These are phyloP conservation scores for Xestia xanthographa DNA, from an alignment of 2,888 invertebrate species.

Conservation along the genomic window DNA sequence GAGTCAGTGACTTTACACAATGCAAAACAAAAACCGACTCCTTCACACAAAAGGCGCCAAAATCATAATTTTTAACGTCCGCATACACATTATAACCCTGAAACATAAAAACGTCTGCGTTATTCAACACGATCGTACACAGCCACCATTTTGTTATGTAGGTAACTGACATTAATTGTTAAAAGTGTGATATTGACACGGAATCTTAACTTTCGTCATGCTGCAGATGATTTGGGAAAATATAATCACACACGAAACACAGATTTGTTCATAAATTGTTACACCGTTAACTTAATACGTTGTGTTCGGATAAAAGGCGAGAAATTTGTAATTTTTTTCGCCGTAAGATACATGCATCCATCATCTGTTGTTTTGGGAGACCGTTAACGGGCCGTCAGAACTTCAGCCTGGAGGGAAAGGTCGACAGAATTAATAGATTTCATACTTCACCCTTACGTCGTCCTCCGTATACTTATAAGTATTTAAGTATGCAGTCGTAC, in stretches of 20 bases:
- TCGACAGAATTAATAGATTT: slow-evolving; percentile 69
- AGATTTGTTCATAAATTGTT: slow-evolving; percentile 77
- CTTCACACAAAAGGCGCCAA: slow-evolving; percentile 53
- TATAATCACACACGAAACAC: slow-evolving; percentile 71
- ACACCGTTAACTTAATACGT: slow-evolving; percentile 84
- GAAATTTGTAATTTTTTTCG: slow-evolving; percentile 84
- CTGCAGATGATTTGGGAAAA: slow-evolving; percentile 71
- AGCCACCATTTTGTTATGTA: slow-evolving; percentile 56
- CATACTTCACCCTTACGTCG: slow-evolving; percentile 51
- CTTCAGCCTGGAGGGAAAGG: slow-evolving; percentile 63
- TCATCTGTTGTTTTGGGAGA: slow-evolving; percentile 67
- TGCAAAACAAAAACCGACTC: slow-evolving; percentile 39
- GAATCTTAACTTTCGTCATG: slow-evolving; percentile 65
- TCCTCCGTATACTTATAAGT: slow-evolving; percentile 27
- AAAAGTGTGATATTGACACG: slow-evolving; percentile 68
- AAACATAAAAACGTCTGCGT: slow-evolving; percentile 48
- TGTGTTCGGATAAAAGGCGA: slow-evolving; percentile 82
- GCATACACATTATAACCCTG: slow-evolving; percentile 53
- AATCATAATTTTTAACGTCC: slow-evolving; percentile 50
- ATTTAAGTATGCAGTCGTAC: slow-evolving; percentile 38
- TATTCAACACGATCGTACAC: slow-evolving; percentile 55
- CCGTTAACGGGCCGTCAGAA: slow-evolving; percentile 70
- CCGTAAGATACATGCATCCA: slow-evolving; percentile 73
- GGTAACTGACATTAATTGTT: slow-evolving; percentile 65
- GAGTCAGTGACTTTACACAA: slow-evolving; percentile 43